Evolutionary conservation across 2,888 invertebrate genomes (phyloP), one percentile per base, ranked within the genome.

Genomic region (Acronicta aceris): DNA sequence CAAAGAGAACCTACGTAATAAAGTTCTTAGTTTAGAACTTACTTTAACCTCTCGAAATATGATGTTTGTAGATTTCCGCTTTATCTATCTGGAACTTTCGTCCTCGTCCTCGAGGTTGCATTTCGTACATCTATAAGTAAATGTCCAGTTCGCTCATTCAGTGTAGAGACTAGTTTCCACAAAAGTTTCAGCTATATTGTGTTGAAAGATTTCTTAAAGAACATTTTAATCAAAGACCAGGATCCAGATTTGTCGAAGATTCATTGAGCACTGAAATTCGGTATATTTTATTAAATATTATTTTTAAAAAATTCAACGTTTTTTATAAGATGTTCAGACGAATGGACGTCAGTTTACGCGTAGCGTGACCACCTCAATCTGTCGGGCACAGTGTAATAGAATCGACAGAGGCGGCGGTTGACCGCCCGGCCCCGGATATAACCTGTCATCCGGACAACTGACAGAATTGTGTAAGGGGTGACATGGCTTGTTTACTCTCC

Each of bases 371-470:
- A 82, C 87, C 88, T 87, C 89, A 91, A 92, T 90, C 86, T 89
- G 91, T 89, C 90, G 73, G 65, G 76, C 67, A 83, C 90, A 89
- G 87, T 81, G 88, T 91, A 91, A 91, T 91, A 91, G 91, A 92
- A 92, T 90, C 88, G 91, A 89, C 88, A 85, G 85, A 86, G 81
- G 82, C 87, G 71, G 81, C 77, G 87, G 85, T 85, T 85, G 89
- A 87, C 88, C 88, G 87, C 76, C 76, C 81, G 81, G 76, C 81
- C 78, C 89, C 90, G 89, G 91, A 90, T 91, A 90, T 90, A 88
- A 89, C 89, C 91, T 90, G 91, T 92, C 93, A 90, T 85, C 87
- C 88, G 87, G 82, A 71, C 78, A 81, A 85, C 86, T 86, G 89
- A 89, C 89, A 85, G 85, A 82, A 83, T 87, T 82, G 85, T 83